Evolutionary conservation across 2,888 invertebrate species (phyloP).

Genomic region (Heliconius hortense): DNA sequence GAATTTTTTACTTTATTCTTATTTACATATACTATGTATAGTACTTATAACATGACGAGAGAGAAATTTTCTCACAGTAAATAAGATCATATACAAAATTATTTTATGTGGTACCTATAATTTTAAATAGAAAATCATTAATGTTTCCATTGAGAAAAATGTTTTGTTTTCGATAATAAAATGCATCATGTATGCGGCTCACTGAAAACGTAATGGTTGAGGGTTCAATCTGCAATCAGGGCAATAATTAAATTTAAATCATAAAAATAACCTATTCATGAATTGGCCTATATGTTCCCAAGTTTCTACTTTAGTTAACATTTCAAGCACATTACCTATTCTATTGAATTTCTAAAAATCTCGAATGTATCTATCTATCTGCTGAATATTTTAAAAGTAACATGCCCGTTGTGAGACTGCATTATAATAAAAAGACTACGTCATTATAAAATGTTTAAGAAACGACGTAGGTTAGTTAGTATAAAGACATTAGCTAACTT

Average conservation of each 20-base stretch:
- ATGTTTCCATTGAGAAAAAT: background rate
- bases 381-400: background rate
- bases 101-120: background rate
- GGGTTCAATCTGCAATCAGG: too few species aligned
- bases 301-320: background rate
- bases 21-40: too few species aligned
- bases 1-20: background rate
- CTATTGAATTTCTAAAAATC: background rate
- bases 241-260: too few species aligned
- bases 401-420: background rate
- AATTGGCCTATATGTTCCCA: background rate
- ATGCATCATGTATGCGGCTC: too few species aligned
- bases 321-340: constrained; percentile 1
- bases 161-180: background rate
- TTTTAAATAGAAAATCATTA: background rate
- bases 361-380: background rate
- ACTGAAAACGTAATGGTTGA: too few species aligned
- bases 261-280: too few species aligned
- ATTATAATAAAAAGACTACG: background rate
- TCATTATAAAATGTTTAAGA: background rate
- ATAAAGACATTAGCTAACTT: too few species aligned
- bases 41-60: too few species aligned
- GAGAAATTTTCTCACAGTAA: too few species aligned
- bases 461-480: background rate
- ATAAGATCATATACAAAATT: too few species aligned